Percentiles rank a stretch among this genome's conserved stretches.
Conservation (phyloP, 2,888 invertebrate species). For the Vandiemenella viatica region DNA sequence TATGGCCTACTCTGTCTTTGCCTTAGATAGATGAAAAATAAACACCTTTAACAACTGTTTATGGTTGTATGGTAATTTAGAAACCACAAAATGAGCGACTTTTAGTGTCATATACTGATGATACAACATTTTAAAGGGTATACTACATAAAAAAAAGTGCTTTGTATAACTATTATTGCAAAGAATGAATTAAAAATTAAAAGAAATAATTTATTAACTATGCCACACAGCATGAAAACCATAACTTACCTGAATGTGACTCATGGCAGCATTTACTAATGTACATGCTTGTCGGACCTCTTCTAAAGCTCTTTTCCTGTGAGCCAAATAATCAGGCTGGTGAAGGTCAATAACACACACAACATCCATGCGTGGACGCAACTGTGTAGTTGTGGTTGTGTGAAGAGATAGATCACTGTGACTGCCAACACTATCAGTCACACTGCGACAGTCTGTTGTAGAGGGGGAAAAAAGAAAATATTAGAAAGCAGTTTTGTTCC, state of each 20-base stretch:
- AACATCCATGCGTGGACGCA: constrained; percentile 66
- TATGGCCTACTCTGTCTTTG: too few relatives aligned
- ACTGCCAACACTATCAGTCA: constrained; percentile 44
- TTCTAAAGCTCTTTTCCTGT: constrained; percentile 67
- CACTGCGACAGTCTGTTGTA: constrained; percentile 24
- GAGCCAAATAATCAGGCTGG: constrained; percentile 52
- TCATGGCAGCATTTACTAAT: constrained; percentile 62
- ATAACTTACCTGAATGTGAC: constrained; percentile 59
- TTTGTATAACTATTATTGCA: too few relatives aligned
- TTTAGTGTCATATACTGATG: too few relatives aligned
- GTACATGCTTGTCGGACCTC: constrained; percentile 70
- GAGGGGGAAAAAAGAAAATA: too few relatives aligned
- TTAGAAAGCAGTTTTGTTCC: too few relatives aligned
- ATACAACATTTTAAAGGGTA: too few relatives aligned
- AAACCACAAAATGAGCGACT: too few relatives aligned
- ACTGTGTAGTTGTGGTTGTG: constrained; percentile 18
- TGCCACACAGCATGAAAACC: constrained; percentile 23
- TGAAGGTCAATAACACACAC: constrained; percentile 73
- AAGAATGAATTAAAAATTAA: not conserved
- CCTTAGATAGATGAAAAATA: too few relatives aligned
- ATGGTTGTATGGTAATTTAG: too few relatives aligned
- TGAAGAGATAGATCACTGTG: constrained; percentile 41
- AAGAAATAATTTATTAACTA: not conserved
- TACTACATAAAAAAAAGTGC: too few relatives aligned
- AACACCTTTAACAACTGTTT: too few relatives aligned